Base-by-base conservation (phyloP, 2,888 invertebrate genomes). In the Dorcus hopei region DNA sequence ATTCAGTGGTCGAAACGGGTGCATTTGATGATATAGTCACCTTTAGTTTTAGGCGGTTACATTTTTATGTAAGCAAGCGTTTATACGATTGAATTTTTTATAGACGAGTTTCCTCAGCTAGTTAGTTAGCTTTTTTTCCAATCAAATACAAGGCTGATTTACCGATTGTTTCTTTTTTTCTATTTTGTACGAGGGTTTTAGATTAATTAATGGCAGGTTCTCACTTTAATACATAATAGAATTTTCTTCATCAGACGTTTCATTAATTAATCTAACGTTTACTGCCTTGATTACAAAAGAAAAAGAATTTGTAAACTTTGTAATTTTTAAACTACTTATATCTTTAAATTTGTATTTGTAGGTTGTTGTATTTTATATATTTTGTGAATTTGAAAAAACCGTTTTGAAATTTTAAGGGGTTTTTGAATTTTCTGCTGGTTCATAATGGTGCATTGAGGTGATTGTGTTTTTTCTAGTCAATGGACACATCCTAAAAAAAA, bases 1-100 rank as follows among this genome's bases (percentile, higher is more conserved):
- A 61, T 56, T 61, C 58, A 57, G 65, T 61, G 61, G 61, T 65
- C 65, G 71, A 74, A 76, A 75, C 76, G 76, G 76, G 76, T 77
- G 74, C 70, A 72, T 72, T 72, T 67, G 68, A 63, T 63, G 52
- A 49, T 60, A 65, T 73, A 73, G 73, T 74, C 74, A 73, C 71
- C 72, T 69, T 68, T 70, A 69, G 63, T 69, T 70, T 69, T 70
- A 33, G 26, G 26, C 26, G 26, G 26, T 33, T 54, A 26, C 16
- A 54, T 53, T 52, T 19, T 52, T 54, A 16, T 33, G 16, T 19
- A 14, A 19, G 16, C 49, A 14, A 33, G 26, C 26, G 26, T 48
- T 23, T 53, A 19, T 49, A 33, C 61, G 59, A 62, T 52, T 61
- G 19, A 14, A 19, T 58, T 61, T 45, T 58, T 64, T 63, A 58